Conservation (phyloP, 2,888 invertebrate genomes). For the Isoperla grammatica region DNA sequence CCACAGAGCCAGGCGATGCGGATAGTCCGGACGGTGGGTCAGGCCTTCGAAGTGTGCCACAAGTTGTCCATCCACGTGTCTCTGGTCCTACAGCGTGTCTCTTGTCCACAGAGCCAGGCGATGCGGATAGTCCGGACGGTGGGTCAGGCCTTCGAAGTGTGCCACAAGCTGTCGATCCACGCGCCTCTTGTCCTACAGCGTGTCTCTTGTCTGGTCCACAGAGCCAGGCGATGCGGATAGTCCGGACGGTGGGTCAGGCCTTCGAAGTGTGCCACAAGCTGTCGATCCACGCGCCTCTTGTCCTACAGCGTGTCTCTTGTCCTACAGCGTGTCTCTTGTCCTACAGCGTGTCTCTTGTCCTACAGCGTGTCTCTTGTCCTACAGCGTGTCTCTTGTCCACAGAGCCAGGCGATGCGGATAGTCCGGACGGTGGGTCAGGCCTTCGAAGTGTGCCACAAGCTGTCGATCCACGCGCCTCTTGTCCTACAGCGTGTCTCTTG, state of each 20-base stretch:
- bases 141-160: slow-evolving; percentile 99
- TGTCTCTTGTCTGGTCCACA: slow-evolving; percentile 45
- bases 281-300: slow-evolving; percentile 58
- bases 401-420: slow-evolving; percentile 98
- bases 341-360: too few relatives aligned
- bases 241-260: slow-evolving; percentile 97
- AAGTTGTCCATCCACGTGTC: slow-evolving; percentile 68
- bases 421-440: slow-evolving; percentile 98
- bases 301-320: too few relatives aligned
- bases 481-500: too few relatives aligned
- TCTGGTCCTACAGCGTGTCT: too few relatives aligned
- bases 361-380: too few relatives aligned
- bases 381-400: slow-evolving; percentile 34
- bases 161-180: slow-evolving; percentile 85
- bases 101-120: slow-evolving; percentile 78
- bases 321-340: too few relatives aligned
- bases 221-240: slow-evolving; percentile 98
- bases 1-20: slow-evolving; percentile 95
- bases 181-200: slow-evolving; percentile 34
- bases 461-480: slow-evolving; percentile 56
- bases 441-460: slow-evolving; percentile 98
- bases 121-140: slow-evolving; percentile 98
- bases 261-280: slow-evolving; percentile 99
- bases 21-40: slow-evolving; percentile 96
- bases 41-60: slow-evolving; percentile 99